phyloP scores from a whole-genome alignment of 2,888 invertebrate genomes.

The Athalia rosae region DNA sequence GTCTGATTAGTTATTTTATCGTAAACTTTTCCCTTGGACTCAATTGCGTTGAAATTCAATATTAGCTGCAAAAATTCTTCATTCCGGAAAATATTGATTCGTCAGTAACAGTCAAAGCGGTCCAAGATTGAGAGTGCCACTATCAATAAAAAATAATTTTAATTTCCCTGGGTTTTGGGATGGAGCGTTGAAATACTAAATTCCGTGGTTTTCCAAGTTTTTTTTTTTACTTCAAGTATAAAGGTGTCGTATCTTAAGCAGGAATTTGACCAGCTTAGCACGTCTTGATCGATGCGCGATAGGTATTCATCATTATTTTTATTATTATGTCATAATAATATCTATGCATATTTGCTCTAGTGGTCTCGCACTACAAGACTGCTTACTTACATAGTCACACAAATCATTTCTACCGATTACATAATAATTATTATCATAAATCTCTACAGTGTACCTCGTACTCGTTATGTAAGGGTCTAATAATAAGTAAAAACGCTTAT shows the following conservation, averaged over 20 bases:
- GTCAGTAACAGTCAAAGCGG: too few species aligned
- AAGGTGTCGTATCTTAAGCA: not conserved
- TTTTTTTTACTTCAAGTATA: not conserved
- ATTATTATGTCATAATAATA: constrained; percentile 19
- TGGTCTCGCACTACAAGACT: constrained; percentile 38
- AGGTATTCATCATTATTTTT: not conserved
- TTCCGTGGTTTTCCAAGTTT: too few species aligned
- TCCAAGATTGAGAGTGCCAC: too few species aligned
- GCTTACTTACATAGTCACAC: constrained; percentile 62
- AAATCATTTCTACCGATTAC: constrained; percentile 68
- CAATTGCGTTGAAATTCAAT: not conserved
- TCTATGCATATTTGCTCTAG: constrained; percentile 12
- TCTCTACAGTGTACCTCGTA: constrained; percentile 50
- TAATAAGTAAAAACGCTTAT: constrained; percentile 70
- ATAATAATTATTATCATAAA: constrained; percentile 58
- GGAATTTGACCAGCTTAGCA: not conserved
- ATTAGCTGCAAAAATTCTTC: too few species aligned
- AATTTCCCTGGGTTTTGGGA: too few species aligned
- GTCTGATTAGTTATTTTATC: constrained; percentile 3
- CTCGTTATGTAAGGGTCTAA: constrained; percentile 61
- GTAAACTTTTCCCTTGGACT: not conserved
- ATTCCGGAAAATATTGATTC: too few species aligned
- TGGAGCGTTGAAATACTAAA: too few species aligned
- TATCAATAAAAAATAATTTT: too few species aligned
- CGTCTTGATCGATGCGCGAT: constrained; percentile 25